Evolutionary conservation across 1,140 invertebrate genomes (phyloP).

Genomic region (Neotoxoptera formosana): DNA sequence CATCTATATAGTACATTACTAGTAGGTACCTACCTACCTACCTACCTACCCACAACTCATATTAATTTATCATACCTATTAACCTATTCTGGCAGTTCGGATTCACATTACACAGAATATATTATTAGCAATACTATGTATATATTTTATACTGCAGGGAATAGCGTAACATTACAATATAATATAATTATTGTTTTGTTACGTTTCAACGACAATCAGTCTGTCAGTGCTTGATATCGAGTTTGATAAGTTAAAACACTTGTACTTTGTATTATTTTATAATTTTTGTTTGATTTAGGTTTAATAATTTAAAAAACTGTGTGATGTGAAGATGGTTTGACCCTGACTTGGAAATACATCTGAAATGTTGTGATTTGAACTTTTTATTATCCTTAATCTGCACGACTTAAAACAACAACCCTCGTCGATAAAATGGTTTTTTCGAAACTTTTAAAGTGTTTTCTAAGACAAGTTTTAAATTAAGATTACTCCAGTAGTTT

Average conservation of each 20-base stretch:
- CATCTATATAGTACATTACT: not conserved
- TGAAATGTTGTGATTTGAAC: not conserved
- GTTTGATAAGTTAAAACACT: not conserved
- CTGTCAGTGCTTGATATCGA: not conserved
- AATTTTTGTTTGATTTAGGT: not conserved
- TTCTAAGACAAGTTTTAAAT: not conserved
- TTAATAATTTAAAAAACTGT: not conserved
- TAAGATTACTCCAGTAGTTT: not conserved
- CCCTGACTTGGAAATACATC: not conserved
- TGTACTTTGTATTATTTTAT: not conserved
- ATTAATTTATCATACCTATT: not conserved
- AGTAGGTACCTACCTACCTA: not conserved
- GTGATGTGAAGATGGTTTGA: not conserved
- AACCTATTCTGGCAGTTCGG: not conserved
- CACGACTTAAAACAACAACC: not conserved
- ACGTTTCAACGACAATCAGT: not conserved
- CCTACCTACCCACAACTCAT: not conserved
- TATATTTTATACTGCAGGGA: not conserved
- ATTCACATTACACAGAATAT: not conserved
- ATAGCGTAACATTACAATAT: not conserved
- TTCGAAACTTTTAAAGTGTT: not conserved
- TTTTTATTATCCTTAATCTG: not conserved
- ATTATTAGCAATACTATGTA: not conserved
- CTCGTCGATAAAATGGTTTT: not conserved
- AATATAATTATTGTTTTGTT: not conserved